phyloP scores from a whole-genome alignment of 1,140 invertebrate species.

The Pristionchus pacificus region DNA sequence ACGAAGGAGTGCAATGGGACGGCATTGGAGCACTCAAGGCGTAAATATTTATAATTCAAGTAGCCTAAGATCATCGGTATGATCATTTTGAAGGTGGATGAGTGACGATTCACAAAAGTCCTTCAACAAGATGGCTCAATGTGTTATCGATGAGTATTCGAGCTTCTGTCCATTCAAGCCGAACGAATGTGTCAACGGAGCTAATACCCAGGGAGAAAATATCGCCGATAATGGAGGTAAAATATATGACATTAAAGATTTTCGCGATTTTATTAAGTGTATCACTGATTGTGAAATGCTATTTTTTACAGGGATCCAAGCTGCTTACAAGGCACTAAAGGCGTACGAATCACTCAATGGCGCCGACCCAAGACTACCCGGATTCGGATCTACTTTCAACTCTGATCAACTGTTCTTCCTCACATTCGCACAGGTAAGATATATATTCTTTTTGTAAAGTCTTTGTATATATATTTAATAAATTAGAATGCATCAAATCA shows the following conservation, averaged over 20 bases:
- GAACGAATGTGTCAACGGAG: slow-evolving; percentile 60
- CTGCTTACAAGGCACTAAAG: no score
- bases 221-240: slow-evolving; percentile 61
- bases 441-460: neutral
- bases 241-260: no score
- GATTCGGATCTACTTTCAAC: no score
- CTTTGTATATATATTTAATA: neutral
- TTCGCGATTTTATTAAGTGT: no score
- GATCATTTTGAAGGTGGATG: slow-evolving; percentile 70
- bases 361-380: no score
- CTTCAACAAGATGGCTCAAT: slow-evolving; percentile 70
- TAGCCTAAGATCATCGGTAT: neutral
- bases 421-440: slow-evolving; percentile 29
- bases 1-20: slow-evolving; percentile 74
- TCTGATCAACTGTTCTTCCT: slow-evolving; percentile 45
- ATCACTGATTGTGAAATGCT: no score
- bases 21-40: slow-evolving; percentile 74
- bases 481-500: neutral
- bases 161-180: slow-evolving; percentile 69
- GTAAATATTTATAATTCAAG: no score
- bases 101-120: slow-evolving; percentile 51
- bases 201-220: no score
- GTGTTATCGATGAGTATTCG: slow-evolving; percentile 83
- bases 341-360: no score
- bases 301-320: no score